Conservation (phyloP, 2,113 vertebrate genomes). For the Anhinga anhinga region DNA sequence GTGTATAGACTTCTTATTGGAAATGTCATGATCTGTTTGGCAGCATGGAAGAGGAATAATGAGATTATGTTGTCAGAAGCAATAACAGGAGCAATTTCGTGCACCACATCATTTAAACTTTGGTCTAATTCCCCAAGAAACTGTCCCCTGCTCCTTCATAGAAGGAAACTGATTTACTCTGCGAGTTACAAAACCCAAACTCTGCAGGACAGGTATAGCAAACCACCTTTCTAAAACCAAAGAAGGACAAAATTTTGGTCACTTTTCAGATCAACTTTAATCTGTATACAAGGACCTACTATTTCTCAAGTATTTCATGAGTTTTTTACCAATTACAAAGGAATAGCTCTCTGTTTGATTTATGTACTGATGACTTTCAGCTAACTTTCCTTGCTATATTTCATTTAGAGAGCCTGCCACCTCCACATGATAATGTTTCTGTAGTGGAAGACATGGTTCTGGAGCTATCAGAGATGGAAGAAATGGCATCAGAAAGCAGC, state of each 20-base stretch:
- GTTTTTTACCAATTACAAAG: not conserved
- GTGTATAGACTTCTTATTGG: not conserved
- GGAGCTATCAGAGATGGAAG: slow-evolving; percentile 70
- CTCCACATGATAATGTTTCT: slow-evolving; percentile 37
- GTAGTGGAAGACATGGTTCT: slow-evolving; percentile 47
- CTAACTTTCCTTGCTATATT: slow-evolving; percentile 54
- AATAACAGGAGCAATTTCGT: not conserved
- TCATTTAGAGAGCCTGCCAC: slow-evolving; percentile 78
- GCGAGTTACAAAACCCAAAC: not conserved
- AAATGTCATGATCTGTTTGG: not conserved
- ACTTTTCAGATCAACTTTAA: not conserved
- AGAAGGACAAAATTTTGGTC: not conserved
- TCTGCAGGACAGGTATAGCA: not conserved
- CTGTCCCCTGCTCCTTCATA: not conserved
- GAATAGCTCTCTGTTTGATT: not conserved
- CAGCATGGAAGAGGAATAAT: not conserved
- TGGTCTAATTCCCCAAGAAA: not conserved
- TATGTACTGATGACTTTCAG: not conserved
- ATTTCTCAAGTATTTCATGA: not conserved
- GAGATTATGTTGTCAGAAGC: not conserved
- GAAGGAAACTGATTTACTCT: not conserved
- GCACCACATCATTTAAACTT: not conserved
- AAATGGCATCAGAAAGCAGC: slow-evolving; percentile 83
- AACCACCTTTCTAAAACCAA: not conserved
- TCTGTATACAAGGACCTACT: not conserved